These are phyloP conservation scores for Formicarius rufipectus DNA, from an alignment of 2,113 vertebrate genomes.

Conservation along the genomic window DNA sequence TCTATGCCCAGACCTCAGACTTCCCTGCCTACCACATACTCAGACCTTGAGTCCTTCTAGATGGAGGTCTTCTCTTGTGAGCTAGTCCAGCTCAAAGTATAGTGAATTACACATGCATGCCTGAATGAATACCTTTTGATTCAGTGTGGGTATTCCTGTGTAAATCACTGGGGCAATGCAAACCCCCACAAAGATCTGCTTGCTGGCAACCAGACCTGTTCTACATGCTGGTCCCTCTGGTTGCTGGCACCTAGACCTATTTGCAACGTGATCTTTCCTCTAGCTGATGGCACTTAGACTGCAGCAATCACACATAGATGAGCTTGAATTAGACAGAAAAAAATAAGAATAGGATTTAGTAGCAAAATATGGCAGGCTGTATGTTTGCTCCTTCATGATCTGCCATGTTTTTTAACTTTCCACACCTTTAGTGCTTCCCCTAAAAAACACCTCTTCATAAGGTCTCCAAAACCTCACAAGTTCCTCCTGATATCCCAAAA, in stretches of 20 bases:
- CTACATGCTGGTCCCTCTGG: background rate
- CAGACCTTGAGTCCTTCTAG: background rate
- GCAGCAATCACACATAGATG: background rate
- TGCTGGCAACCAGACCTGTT: background rate
- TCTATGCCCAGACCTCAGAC: background rate
- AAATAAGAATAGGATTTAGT: background rate
- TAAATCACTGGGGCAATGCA: background rate
- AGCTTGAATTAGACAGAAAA: background rate
- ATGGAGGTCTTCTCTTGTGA: background rate
- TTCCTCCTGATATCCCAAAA: background rate
- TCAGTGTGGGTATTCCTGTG: background rate
- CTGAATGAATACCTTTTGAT: background rate
- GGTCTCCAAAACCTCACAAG: background rate
- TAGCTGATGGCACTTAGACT: background rate
- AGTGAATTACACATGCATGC: background rate
- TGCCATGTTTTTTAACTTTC: background rate
- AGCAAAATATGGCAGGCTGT: background rate
- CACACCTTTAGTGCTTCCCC: background rate
- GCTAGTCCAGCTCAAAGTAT: background rate
- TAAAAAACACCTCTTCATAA: background rate
- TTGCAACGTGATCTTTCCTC: fast-evolving
- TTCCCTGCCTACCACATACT: background rate
- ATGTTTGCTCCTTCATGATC: background rate
- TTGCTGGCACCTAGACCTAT: background rate
- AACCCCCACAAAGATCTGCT: background rate